Base-by-base conservation (phyloP, 1,140 invertebrate genomes). In the Elymnias hypermnestra region DNA sequence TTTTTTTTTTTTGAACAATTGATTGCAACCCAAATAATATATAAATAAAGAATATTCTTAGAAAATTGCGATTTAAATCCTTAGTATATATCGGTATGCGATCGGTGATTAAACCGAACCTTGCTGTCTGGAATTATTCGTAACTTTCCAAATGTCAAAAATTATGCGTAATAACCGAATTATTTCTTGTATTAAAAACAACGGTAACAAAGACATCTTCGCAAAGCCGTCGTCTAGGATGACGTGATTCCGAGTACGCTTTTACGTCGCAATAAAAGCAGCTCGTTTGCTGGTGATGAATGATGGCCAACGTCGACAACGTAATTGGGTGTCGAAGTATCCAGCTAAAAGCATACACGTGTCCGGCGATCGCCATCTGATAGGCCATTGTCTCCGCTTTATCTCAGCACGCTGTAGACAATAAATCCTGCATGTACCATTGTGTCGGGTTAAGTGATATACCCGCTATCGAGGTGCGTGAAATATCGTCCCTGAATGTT, bases 281-380 rank as follows among this genome's bases (percentile, higher is more conserved):
- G 61, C 63, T 73, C 70, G 61, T 73, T 78, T 68, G 67, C 60
- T 46, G 60, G 69, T 83, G 76, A 81, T 77, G 72, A 76, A 81
- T 74, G 74, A 77, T 61, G 48, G 44, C 47, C 53, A 62, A 63
- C 62, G 53, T 64, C 51, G 36, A 40, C 52, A 57, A 60, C 63
- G 72, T 81, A 84, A 84, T 83, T 84, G 74, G 73, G 68, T 78
- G 72, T 81, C 72, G 69, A 78, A 75, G 77, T 64, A 66, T 72
- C 55, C 51, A 53, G 68, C 72, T 83, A 82, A 84, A 84, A 84
- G 81, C 81, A 82, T 78, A 82, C 75, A 81, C 77, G 68, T 84
- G 81, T 84, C 49, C 45, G 39, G 36, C 57, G 67, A 72, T 69
- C 71, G 58, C 66, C 59, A 73, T 78, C 74, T 66, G 74, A 77